phyloP scores from a whole-genome alignment of 1,140 invertebrate genomes.

The Trinorchestia longiramus region DNA sequence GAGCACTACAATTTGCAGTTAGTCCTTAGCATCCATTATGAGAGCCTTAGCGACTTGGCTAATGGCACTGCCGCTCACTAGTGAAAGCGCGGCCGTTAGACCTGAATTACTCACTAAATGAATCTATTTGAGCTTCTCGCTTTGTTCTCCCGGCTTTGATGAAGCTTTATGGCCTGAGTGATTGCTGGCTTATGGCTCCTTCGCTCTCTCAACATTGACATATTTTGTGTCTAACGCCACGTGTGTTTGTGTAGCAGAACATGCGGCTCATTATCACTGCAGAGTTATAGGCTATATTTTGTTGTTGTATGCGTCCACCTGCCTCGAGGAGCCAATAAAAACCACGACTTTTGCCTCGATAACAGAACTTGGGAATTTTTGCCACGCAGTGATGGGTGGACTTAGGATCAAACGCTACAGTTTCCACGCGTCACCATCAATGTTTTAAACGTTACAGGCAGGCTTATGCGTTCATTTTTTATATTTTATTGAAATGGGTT shows the following conservation, averaged over 20 bases:
- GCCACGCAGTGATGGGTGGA: neutral
- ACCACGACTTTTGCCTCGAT: neutral
- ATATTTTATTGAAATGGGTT: too few relatives aligned
- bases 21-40: neutral
- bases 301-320: neutral
- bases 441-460: too few relatives aligned
- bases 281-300: neutral
- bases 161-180: slow-evolving; percentile 9
- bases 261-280: neutral
- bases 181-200: slow-evolving; percentile 21
- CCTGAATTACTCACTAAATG: slow-evolving; percentile 39
- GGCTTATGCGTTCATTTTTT: too few relatives aligned
- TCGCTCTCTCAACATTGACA: neutral
- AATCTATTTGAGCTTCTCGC: slow-evolving; percentile 39
- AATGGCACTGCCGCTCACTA: neutral
- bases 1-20: slow-evolving; percentile 31
- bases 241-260: neutral
- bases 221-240: neutral
- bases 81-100: slow-evolving; percentile 18
- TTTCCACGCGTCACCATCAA: neutral
- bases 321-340: neutral
- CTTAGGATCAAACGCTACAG: neutral
- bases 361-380: neutral
- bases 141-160: slow-evolving; percentile 30
- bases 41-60: slow-evolving; percentile 14